Evolutionary conservation across 2,888 invertebrate genomes (phyloP), one percentile per base, ranked within the genome.

Genomic region (Hypsopygia costalis): DNA sequence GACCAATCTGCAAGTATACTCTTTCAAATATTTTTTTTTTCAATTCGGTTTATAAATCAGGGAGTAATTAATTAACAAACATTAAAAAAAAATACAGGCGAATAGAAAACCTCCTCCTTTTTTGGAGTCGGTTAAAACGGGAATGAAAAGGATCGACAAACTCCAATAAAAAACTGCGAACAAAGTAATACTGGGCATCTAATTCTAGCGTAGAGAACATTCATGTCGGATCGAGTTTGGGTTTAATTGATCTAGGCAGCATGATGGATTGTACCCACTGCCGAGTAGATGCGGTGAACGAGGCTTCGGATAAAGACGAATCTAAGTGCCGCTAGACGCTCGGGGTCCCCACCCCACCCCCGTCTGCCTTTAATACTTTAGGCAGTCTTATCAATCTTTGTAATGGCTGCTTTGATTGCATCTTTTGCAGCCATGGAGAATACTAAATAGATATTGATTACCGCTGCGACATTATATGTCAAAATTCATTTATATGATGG

Each of bases 211-310:
- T 11, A 37, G 41, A 58, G 51, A 58, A 57, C 62, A 65, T 67
- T 69, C 37, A 44, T 43, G 46, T 29, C 58, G 57, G 60, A 44
- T 51, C 52, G 55, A 58, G 58, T 58, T 49, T 49, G 54, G 57
- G 63, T 71, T 74, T 76, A 76, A 77, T 79, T 75, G 73, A 78
- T 76, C 67, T 53, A 51, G 69, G 66, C 69, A 61, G 71, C 55
- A 68, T 76, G 79, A 78, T 73, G 71, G 72, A 78, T 78, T 52
- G 68, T 55, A 47, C 49, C 40, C 58, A 48, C 67, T 55, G 48
- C 47, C 38, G 58, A 48, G 43, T 62, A 52, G 54, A 53, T 55
- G 62, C 50, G 57, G 54, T 46, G 49, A 62, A 44, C 50, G 47
- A 44, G 61, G 67, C 52, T 64, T 62, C 48, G 64, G 64, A 63